Base-by-base conservation (phyloP, 2,113 vertebrate genomes). In the Pongo pygmaeus region DNA sequence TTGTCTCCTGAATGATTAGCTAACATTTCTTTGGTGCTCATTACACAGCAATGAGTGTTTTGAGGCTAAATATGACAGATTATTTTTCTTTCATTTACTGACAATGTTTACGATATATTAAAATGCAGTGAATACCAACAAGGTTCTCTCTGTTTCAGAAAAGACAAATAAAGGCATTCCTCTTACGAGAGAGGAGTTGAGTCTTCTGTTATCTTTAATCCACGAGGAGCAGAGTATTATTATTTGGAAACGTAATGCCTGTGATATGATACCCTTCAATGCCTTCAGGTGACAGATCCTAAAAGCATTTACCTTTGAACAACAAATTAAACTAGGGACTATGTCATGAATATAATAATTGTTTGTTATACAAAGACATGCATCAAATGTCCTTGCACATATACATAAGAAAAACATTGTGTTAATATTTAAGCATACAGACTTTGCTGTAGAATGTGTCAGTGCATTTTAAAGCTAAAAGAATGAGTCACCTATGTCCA, bases 21-120 rank as follows among this genome's bases (percentile, higher is more conserved):
- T 77, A 85, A 77, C 22, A 43, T 72, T 46, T 85, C 17, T 48
- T 91, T 93, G 57, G 18, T 81, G 43, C 25, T 35, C 48, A 77
- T 75, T 35, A 43, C 17, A 59, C 18, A 85, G 25, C 35, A 67
- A 38, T 74, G 23, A 78, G 46, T 75, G 18, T 59, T 38, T 40
- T 52, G 38, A 74, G 48, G 50, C 11, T 91, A 90, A 80, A 43
- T 59, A 20, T 25, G 32, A 79, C 14, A 64, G 30, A 46, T 25
- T 23, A 40, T 64, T 77, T 38, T 69, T 40, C 12, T 50, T 78
- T 89, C 35, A 43, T 40, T 20, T 48, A 70, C 27, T 89, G 72
- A 79, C 67, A 89, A 94, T 43, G 12, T 38, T 88, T 78, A n/a
- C 61, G 32, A 94, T 22, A 84, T 94, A 91, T 84, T 32, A 95